Evolutionary conservation across 2,113 vertebrate species (phyloP).

Genomic region (Phrynosoma platyrhinos): DNA sequence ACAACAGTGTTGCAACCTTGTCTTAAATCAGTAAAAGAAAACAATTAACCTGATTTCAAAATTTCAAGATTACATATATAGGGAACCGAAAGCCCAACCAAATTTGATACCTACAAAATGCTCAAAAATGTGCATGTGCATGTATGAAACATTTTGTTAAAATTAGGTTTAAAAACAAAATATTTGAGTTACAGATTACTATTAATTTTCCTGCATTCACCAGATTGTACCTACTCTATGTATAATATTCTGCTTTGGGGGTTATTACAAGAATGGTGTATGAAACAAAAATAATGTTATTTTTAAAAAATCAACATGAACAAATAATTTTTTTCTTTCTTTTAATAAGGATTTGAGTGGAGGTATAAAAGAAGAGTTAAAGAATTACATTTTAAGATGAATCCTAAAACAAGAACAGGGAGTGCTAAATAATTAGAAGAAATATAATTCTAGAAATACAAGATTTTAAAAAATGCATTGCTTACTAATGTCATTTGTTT

Average conservation of each 20-base stretch:
- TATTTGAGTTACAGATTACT: not conserved
- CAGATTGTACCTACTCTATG: not conserved
- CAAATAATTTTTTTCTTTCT: conserved; percentile 21
- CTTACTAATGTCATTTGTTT: conserved; percentile 57
- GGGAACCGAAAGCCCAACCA: not conserved
- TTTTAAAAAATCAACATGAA: not conserved
- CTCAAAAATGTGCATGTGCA: not conserved
- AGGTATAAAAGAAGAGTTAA: not conserved
- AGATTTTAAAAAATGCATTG: conserved; percentile 34
- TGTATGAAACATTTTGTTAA: rapidly evolving
- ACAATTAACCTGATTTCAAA: not conserved
- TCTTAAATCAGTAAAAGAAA: not conserved
- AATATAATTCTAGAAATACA: not conserved
- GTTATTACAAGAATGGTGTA: not conserved
- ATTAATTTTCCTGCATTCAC: not conserved
- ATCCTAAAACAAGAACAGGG: not conserved
- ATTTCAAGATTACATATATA: not conserved
- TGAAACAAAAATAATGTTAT: not conserved
- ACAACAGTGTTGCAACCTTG: not conserved
- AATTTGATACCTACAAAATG: not conserved
- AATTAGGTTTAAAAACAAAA: not conserved
- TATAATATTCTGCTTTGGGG: not conserved
- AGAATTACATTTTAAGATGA: not conserved
- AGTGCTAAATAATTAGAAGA: not conserved
- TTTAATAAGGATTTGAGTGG: not conserved